Evolutionary conservation across 1,140 invertebrate species (phyloP), one percentile per base, ranked within the genome.

Genomic region (Halyomorpha halys): DNA sequence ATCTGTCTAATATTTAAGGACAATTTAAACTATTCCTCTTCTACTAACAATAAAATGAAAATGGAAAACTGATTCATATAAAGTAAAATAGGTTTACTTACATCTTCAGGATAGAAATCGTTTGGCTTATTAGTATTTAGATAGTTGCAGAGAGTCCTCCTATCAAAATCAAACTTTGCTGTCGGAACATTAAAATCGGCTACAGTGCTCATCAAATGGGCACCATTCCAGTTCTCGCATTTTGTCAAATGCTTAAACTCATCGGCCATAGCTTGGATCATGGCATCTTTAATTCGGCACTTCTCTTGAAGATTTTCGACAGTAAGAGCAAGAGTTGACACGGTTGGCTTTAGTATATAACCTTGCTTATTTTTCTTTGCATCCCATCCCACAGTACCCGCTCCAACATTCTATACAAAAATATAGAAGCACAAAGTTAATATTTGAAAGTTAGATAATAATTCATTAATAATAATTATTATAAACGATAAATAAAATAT

Each of bases 201-300:
- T 2, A 61, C 53, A 19, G 53, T 30, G 5, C 45, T 51, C 21
- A 63, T n/a, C 23, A 54, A 16, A 8, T 59, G 49, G 23, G 56
- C 18, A 5, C 21, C 49, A 16, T 15, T 21, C 59, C 65, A 56
- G 11, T 60, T 45, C 15, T 49, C 44, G 51, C 44, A 56, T 25
- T 62, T 47, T 5, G 49, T 59, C 47, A 63, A 65, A 9, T 65
- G 39, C 6, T 63, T 9, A 8, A 68, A 59, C 45, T 68, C 67
- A 59, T 68, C 65, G 11, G 67, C 67, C 44, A 68, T 16, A 27
- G 19, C 53, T 60, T 67, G 53, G n/a, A 68, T 68, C 23, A 68
- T 62, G 3, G 44, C 30, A 51, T 68, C 66, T 54, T 68, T 68
- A 19, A 67, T 23, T 15, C 59, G 16, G 25, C 66, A 67, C 34